Conservation (phyloP, 2,113 vertebrate species). For the Corvus moneduloides region DNA sequence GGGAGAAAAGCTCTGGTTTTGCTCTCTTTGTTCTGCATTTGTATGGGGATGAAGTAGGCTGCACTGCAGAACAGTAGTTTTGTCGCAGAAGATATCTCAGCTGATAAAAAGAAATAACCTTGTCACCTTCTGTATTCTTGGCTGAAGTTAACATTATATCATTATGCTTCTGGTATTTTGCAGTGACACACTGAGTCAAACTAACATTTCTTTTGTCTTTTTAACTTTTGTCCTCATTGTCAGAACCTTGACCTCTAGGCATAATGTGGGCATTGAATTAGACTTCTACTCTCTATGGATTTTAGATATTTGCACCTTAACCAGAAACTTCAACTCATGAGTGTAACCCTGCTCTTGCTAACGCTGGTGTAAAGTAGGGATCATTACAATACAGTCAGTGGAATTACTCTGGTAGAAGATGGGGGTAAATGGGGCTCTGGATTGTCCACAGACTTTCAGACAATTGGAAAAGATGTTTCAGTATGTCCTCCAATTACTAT, state of each 20-base stretch:
- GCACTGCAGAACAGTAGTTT: slow-evolving; percentile 14
- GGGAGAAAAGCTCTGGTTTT: not conserved
- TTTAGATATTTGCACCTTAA: slow-evolving; percentile 1
- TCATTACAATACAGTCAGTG: slow-evolving; percentile 3
- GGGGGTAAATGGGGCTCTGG: slow-evolving; percentile 10
- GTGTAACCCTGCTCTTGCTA: not conserved
- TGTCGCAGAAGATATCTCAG: slow-evolving; percentile 25
- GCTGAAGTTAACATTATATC: slow-evolving; percentile 26
- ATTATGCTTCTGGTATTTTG: slow-evolving; percentile 34
- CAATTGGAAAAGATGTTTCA: slow-evolving; percentile 58
- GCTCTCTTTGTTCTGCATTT: slow-evolving; percentile 17
- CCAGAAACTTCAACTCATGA: not conserved
- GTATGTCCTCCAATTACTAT: slow-evolving; percentile 51
- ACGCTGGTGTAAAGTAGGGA: not conserved
- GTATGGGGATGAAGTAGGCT: slow-evolving; percentile 31
- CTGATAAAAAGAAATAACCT: slow-evolving; percentile 50
- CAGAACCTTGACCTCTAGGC: slow-evolving; percentile 30
- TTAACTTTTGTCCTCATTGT: slow-evolving; percentile 8
- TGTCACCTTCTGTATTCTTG: slow-evolving; percentile 50
- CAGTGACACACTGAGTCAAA: not conserved
- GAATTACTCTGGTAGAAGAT: slow-evolving; percentile 25
- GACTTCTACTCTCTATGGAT: not conserved
- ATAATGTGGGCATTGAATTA: slow-evolving; percentile 28
- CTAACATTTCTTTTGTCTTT: slow-evolving; percentile 38
- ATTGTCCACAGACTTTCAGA: slow-evolving; percentile 47